Evolutionary conservation across 1,140 invertebrate species (phyloP), one percentile per base, ranked within the genome.

Genomic region (Littorina saxatilis): DNA sequence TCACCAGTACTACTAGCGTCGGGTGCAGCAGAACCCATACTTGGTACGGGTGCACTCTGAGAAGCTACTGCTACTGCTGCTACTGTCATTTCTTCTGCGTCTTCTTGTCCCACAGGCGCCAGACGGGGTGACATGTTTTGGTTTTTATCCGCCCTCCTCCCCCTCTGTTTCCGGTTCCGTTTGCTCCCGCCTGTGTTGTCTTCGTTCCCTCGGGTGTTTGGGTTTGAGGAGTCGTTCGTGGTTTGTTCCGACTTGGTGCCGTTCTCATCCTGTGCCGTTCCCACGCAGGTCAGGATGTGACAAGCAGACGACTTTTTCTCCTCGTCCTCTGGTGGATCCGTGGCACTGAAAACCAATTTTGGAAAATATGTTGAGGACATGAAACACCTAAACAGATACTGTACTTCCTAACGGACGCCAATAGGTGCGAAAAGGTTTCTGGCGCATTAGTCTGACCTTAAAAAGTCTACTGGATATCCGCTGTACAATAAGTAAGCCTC

Each of bases 61-160:
- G n/a, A n/a, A n/a, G n/a, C n/a, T n/a, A n/a, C n/a, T n/a, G n/a
- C n/a, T n/a, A n/a, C n/a, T n/a, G n/a, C n/a, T n/a, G n/a, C n/a
- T n/a, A n/a, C n/a, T n/a, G n/a, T n/a, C n/a, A n/a, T 32, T 15
- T 50, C 70, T 47, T 50, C 76, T 43, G 63, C 76, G 58, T 78
- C 76, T 43, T 78, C 76, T 39, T 78, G 76, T 11, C 76, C 76
- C 20, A 78, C 76, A 23, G 76, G 76, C 7, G 76, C 76, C 37
- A 78, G 55, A 5, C 76, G 55, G 3, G 76, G 50, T 9, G 76
- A 78, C 76, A 78, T 78, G 76, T 78, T 78, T n/a, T 78, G 76
- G 37, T 78, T 78, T 29, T 78, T 78, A 58, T 78, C 76, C 0
- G 76, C 55, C 39, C 58, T 32, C 58, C 76, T 1, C 9, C n/a